A percentile compares a stretch with the other conserved stretches of the same genome.
Evolutionary conservation across 1,140 invertebrate species (phyloP).

Genomic region (Probaryconus sp.): DNA sequence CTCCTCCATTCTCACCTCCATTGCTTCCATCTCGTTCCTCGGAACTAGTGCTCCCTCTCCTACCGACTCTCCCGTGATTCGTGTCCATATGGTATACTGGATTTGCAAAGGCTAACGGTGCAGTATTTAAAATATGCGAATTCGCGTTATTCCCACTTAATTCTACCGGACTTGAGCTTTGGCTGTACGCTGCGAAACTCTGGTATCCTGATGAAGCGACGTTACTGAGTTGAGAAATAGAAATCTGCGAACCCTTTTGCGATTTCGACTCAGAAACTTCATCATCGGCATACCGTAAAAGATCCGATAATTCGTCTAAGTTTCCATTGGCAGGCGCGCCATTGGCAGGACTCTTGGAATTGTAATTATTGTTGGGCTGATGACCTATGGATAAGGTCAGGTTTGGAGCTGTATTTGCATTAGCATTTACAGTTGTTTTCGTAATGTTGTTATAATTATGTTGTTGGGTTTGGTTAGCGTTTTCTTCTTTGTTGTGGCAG

Average conservation of each 20-base stretch:
- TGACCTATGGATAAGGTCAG: constrained; percentile 71
- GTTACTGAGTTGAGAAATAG: constrained; percentile 89
- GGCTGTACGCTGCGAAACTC: constrained; percentile 92
- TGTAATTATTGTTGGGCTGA: constrained; percentile 76
- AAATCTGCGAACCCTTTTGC: constrained; percentile 78
- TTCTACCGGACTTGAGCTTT: constrained; percentile 93
- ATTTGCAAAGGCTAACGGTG: constrained; percentile 91
- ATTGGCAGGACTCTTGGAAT: constrained; percentile 52
- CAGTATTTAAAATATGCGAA: constrained; percentile 78
- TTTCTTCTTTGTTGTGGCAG: constrained; percentile 77
- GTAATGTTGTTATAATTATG: constrained; percentile 76
- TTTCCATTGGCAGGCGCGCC: constrained; percentile 74
- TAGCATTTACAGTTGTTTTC: constrained; percentile 76
- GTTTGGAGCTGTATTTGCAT: constrained; percentile 69
- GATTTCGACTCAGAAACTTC: constrained; percentile 76
- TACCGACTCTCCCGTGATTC: constrained; percentile 67
- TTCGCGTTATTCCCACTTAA: constrained; percentile 79
- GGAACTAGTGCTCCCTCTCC: constrained; percentile 78
- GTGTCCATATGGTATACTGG: constrained; percentile 88
- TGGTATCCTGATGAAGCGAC: constrained; percentile 94
- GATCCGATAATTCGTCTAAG: constrained; percentile 85
- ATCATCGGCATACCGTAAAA: constrained; percentile 80
- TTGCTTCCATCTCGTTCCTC: constrained; percentile 72
- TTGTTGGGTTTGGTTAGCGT: constrained; percentile 76
- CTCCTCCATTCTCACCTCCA: constrained; percentile 68